A percentile compares a stretch with the other conserved stretches of the same genome.
phyloP scores from a whole-genome alignment of 2,797 vertebrate species.

The Arctocebus calabarensis region DNA sequence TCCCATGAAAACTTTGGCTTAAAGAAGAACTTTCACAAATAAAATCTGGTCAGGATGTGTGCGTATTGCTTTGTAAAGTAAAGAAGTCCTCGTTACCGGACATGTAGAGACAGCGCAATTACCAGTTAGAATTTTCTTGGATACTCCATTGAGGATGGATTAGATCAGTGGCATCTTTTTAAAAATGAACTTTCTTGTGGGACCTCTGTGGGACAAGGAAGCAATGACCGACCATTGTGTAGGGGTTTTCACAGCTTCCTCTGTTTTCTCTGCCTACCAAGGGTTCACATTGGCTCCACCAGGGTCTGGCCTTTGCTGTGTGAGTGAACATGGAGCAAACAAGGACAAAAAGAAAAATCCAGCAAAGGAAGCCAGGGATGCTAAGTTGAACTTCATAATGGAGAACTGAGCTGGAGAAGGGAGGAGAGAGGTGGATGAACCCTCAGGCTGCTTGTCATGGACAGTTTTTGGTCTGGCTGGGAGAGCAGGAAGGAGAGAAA shows the following conservation, averaged over 20 bases:
- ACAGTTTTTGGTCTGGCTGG: constrained; percentile 6
- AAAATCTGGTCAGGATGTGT: constrained; percentile 9
- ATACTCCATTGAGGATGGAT: neutral
- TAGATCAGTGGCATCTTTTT: neutral
- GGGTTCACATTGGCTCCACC: neutral
- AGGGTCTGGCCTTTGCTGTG: neutral
- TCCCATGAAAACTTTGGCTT: constrained; percentile 32
- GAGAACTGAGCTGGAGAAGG: neutral
- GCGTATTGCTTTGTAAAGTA: constrained; percentile 11
- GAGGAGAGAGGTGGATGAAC: neutral
- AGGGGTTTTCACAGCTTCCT: neutral
- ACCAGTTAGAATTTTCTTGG: constrained; percentile 39
- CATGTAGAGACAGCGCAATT: neutral
- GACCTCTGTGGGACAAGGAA: neutral
- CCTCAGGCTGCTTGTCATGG: neutral
- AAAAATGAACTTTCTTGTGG: neutral
- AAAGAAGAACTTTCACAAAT: constrained; percentile 30
- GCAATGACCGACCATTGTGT: neutral
- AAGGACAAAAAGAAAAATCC: neutral
- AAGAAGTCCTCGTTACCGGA: neutral
- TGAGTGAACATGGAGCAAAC: neutral
- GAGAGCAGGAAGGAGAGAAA: neutral
- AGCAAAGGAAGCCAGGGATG: neutral
- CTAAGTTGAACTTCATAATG: neutral
- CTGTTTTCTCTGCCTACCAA: neutral